phyloP scores from a whole-genome alignment of 2,113 vertebrate genomes.

The Pelusios castaneus region DNA sequence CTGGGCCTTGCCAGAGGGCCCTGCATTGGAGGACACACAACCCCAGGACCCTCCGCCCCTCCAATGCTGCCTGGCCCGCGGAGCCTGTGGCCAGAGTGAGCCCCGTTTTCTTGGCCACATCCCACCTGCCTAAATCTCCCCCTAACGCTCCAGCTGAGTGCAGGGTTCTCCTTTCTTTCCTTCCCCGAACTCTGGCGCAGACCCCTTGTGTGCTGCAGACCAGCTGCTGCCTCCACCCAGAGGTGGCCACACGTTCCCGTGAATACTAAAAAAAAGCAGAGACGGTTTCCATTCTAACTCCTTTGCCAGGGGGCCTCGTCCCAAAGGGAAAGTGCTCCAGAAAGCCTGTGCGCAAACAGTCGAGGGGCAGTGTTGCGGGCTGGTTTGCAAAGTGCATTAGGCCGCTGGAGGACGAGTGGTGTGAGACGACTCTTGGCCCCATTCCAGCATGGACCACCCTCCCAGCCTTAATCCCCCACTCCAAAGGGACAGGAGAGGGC shows the following conservation, averaged over 20 bases:
- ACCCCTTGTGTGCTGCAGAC: neutral
- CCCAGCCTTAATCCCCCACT: too few species aligned
- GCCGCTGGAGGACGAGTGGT: too few species aligned
- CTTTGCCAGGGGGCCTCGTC: neutral
- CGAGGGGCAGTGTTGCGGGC: neutral
- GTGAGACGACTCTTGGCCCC: too few species aligned
- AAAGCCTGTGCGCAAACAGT: neutral
- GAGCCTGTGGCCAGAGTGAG: too few species aligned
- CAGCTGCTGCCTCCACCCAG: too few species aligned
- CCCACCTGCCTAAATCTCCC: neutral
- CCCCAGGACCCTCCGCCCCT: neutral
- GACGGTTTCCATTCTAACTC: neutral
- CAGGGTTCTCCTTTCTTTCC: neutral
- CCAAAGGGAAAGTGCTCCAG: neutral
- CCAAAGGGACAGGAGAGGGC: too few species aligned
- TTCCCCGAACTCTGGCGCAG: neutral
- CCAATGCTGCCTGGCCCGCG: neutral
- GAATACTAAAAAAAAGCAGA: neutral
- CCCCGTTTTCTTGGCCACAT: too few species aligned
- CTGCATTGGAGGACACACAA: neutral
- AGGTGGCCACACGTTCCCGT: fast-evolving
- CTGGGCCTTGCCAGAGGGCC: too few species aligned
- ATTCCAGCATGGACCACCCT: too few species aligned
- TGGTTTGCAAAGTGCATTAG: neutral
- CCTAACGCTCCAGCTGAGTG: neutral